Base-by-base conservation (phyloP, 1,140 invertebrate species). In the Brachionus calyciflorus region DNA sequence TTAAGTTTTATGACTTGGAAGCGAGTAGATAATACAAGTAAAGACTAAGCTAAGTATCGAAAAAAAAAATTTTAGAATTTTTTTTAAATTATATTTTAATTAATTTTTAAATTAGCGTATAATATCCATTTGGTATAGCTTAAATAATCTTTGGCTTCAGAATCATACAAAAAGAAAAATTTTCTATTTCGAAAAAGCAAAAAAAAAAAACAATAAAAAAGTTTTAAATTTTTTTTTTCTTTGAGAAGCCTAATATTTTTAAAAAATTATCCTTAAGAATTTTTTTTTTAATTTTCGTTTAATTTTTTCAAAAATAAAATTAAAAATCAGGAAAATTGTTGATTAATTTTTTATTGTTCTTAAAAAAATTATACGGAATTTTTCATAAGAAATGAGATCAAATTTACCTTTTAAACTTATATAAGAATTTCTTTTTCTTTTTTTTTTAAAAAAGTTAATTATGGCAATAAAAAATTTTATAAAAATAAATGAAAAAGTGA, bases 291-390 rank as follows among this genome's bases (percentile, higher is more conserved):
- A 44, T 44, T 44, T 65, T 65, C 30, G 37, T 65, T 28, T 65
- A 44, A 44, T 65, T 65, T 65, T 44, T 7, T 30, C 7, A 41
- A 17, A 17, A n/a, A n/a, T 19, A 41, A 41, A 63, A 17, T 40
- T 44, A 65, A 65, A 65, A 41, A 60, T 19, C 28, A 60, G 30
- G 17, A n/a, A 33, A 33, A 33, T 60, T 60, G 55, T 60, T 60
- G 55, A 60, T 60, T 60, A 60, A 37, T 60, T 24, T 26, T 60
- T 60, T 60, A 60, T 60, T 65, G 40, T 65, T 65, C 60, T 41
- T 46, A 46, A 46, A 17, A 65, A 65, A 24, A 24, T n/a, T n/a
- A n/a, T n/a, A n/a, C n/a, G n/a, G n/a, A n/a, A n/a, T n/a, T n/a
- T n/a, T n/a, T n/a, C n/a, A n/a, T n/a, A n/a, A n/a, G n/a, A n/a